Evolutionary conservation across 92 coral and sea anemone genomes (phyloP).

Genomic region (Heliopora coerulea): DNA sequence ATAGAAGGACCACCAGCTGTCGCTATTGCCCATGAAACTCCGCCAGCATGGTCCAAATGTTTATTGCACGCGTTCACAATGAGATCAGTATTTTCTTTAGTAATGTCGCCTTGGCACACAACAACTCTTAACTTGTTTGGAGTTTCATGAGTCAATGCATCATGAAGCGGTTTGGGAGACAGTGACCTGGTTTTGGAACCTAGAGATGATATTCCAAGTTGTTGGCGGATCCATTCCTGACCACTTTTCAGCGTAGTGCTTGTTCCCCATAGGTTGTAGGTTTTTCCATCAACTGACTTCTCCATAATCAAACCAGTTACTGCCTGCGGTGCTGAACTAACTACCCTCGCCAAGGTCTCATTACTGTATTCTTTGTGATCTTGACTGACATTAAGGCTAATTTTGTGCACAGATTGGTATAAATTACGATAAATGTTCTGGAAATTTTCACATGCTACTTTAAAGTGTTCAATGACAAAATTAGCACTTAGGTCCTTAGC

Average conservation of each 20-base stretch:
- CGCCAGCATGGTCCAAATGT: conserved; percentile 89
- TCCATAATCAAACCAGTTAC: neutral
- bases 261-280: conserved; percentile 19
- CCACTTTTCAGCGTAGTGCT: neutral
- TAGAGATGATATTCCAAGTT: neutral
- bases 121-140: conserved; percentile 27
- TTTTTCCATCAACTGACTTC: conserved; percentile 14
- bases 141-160: conserved; percentile 22
- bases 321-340: neutral
- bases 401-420: neutral
- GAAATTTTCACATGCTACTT: conserved; percentile 8
- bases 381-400: conserved; percentile 6
- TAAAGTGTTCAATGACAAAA: neutral
- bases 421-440: neutral
- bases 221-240: conserved; percentile 9
- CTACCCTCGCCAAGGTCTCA: neutral
- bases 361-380: neutral
- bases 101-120: conserved; percentile 56
- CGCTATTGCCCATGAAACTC: conserved; percentile 71
- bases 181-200: neutral
- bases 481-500: neutral
- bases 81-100: conserved; percentile 78
- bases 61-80: conserved; percentile 92
- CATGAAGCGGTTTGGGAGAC: neutral
- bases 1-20: conserved; percentile 55